Evolutionary conservation across 2,888 invertebrate genomes (phyloP), one percentile per base, ranked within the genome.

Genomic region (Byasa hedistus): DNA sequence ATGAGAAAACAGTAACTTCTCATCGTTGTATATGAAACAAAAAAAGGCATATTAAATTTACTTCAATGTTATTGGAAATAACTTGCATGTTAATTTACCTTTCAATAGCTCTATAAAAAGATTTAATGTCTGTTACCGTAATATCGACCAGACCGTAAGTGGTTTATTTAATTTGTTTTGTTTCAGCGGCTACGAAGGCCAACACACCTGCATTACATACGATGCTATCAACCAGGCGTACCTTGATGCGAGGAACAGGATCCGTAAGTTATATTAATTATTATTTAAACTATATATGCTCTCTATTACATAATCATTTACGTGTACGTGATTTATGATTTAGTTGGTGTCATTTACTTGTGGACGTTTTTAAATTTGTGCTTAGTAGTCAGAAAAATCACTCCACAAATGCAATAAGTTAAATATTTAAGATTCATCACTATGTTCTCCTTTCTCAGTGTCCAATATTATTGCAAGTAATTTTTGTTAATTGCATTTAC

Each of bases 211-310:
- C 86, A 97, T 97, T 82, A 97, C 97, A 7, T 97, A 96, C 83
- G 97, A 97, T 77, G 96, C 97, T 62, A 94, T 97, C 69, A 97
- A 97, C 90, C 95, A 96, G 75, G 97, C 97, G 57, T 97, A 97
- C 87, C 87, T 96, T 72, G 96, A 97, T 82, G 97, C 97, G 61
- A 94, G 97, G 78, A 96, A 96, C 85, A 94, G 97, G 89, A 96
- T 97, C 79, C 93, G 97, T 97, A 93, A 96, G 96, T 95, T 73
- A 52, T n/a, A 55, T 7, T n/a, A 8, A 52, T 39, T 27, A 27
- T 27, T 3, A 17, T 22, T 17, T 39, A 17, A 39, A 17, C n/a
- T 8, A 8, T 15, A 2, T 48, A n/a, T 48, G n/a, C 19, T 48
- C n/a, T 48, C 48, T 48, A 3, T n/a, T 48, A 48, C 19, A n/a